Evolutionary conservation across 2,113 vertebrate species (phyloP).

Genomic region (Tyrannus savana): DNA sequence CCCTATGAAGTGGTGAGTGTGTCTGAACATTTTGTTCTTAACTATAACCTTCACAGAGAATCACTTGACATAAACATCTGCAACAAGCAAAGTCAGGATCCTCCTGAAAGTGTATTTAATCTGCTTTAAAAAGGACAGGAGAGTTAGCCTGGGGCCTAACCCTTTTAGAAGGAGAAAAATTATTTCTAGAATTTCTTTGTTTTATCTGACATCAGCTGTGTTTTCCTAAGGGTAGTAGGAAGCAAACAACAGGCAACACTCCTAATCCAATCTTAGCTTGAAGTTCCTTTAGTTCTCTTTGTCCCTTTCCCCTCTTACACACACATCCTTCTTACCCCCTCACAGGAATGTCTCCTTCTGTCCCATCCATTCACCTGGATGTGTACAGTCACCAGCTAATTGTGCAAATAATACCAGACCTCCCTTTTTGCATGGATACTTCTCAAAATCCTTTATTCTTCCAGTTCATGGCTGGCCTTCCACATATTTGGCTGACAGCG

Average conservation of each 20-base stretch:
- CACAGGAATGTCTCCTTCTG: not conserved
- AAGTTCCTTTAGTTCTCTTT: not conserved
- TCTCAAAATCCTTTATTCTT: not conserved
- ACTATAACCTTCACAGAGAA: not conserved
- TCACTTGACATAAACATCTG: not conserved
- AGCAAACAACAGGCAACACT: not conserved
- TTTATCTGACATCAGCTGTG: not conserved
- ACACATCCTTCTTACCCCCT: accelerated
- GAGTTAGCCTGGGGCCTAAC: not conserved
- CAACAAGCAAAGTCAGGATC: not conserved
- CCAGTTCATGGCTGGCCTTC: not conserved
- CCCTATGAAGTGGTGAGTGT: accelerated
- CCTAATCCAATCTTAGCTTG: no score
- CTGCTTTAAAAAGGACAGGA: not conserved
- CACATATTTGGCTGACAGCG: not conserved
- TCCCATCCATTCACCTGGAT: not conserved
- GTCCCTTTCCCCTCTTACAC: not conserved
- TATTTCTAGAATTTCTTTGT: not conserved
- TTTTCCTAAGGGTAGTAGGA: not conserved
- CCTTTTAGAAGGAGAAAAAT: not conserved
- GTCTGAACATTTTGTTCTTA: not conserved
- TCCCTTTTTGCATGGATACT: not conserved
- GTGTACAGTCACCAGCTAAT: not conserved
- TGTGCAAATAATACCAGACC: not conserved
- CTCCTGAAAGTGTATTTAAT: no score